phyloP scores from a whole-genome alignment of 2,888 invertebrate genomes.

The Erannis defoliaria region DNA sequence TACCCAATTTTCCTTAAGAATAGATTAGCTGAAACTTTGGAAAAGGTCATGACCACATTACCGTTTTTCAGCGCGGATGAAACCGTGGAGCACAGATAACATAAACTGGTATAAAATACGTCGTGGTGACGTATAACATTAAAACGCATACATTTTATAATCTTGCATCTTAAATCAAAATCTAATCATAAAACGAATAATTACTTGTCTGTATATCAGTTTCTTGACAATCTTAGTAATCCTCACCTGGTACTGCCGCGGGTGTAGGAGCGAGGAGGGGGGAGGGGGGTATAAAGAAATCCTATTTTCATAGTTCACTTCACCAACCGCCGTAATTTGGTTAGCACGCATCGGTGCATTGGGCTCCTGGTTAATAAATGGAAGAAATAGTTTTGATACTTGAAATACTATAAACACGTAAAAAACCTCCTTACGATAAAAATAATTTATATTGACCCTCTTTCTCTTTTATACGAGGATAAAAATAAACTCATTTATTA shows the following conservation, averaged over 20 bases:
- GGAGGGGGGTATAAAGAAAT: conserved; percentile 72
- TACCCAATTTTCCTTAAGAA: too few species aligned
- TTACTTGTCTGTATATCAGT: conserved; percentile 62
- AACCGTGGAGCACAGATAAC: too few species aligned
- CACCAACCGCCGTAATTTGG: conserved; percentile 80
- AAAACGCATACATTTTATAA: background rate
- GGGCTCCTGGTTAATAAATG: conserved; percentile 70
- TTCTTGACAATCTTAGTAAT: conserved; percentile 78
- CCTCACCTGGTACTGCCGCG: conserved; percentile 64
- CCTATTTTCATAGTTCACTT: conserved; percentile 87
- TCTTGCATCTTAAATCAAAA: conserved; percentile 6
- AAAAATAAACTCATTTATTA: too few species aligned
- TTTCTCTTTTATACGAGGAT: too few species aligned
- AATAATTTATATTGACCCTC: too few species aligned
- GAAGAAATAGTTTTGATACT: conserved; percentile 62
- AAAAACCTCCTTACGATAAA: too few species aligned
- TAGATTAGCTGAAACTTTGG: too few species aligned
- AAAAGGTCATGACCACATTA: too few species aligned
- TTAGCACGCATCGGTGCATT: conserved; percentile 79
- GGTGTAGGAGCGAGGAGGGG: conserved; percentile 39
- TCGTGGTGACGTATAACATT: too few species aligned
- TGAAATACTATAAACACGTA: conserved; percentile 26
- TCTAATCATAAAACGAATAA: conserved; percentile 27
- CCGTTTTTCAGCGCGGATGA: too few species aligned
- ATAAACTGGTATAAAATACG: too few species aligned